Evolutionary conservation across 1,140 invertebrate species (phyloP).

Genomic region (Luehdorfia chinensis): DNA sequence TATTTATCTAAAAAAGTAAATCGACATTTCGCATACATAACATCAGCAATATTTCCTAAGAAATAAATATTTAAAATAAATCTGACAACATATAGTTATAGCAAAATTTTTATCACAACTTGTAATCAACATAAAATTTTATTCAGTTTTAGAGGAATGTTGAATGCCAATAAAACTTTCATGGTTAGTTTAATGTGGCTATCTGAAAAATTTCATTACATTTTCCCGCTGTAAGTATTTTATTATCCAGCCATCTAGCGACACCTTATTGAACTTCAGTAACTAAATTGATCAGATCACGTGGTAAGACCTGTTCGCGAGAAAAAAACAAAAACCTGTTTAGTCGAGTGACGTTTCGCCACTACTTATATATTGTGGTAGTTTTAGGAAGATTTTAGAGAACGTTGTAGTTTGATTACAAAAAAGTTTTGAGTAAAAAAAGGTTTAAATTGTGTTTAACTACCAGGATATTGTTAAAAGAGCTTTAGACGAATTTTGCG

Average conservation of each 20-base stretch:
- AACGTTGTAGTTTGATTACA: constrained; percentile 22
- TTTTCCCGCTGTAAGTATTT: constrained; percentile 4
- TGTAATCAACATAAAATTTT: constrained; percentile 31
- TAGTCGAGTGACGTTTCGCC: constrained; percentile 55
- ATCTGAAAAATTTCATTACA: constrained; percentile 29
- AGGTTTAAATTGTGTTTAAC: constrained; percentile 2
- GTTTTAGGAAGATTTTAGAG: constrained; percentile 35
- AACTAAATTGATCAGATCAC: constrained; percentile 51
- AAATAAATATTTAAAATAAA: too few species aligned
- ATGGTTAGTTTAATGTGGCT: constrained; percentile 33
- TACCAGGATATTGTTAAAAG: constrained; percentile 8
- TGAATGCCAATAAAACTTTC: constrained; percentile 32
- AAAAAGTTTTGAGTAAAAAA: constrained; percentile 18
- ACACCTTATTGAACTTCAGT: constrained; percentile 21
- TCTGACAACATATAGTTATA: background rate
- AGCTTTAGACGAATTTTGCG: constrained; percentile 7
- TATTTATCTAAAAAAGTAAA: too few species aligned
- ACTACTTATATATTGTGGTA: constrained; percentile 59
- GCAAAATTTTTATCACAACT: background rate
- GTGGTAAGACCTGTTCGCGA: constrained; percentile 36
- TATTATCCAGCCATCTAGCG: constrained; percentile 44
- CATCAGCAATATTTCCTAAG: too few species aligned
- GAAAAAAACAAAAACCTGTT: constrained; percentile 65
- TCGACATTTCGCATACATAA: too few species aligned
- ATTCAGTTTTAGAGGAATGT: constrained; percentile 25